Evolutionary conservation across 53 echinoderm and acorn worm species (phyloP).

Genomic region (Luidia sarsii): DNA sequence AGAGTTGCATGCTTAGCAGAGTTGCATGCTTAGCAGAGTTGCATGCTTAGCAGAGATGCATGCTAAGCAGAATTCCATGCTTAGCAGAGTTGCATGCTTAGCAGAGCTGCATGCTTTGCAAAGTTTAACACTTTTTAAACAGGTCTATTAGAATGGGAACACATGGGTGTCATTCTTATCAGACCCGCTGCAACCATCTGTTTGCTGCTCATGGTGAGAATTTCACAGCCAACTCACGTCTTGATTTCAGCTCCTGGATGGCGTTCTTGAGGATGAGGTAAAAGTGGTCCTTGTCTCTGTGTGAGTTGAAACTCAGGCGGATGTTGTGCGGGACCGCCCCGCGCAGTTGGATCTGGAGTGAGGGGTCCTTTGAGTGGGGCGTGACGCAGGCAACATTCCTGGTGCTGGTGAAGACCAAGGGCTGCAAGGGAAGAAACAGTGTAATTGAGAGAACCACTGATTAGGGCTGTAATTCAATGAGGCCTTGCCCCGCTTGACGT

Average conservation of each 20-base stretch:
- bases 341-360: slow-evolving; percentile 12
- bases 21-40: too few relatives aligned
- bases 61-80: too few relatives aligned
- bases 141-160: not conserved
- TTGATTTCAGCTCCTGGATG: slow-evolving; percentile 4
- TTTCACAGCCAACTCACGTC: slow-evolving; percentile 7
- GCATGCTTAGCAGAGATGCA: too few relatives aligned
- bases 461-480: not conserved
- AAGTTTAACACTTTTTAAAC: not conserved
- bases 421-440: not conserved
- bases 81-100: too few relatives aligned
- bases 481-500: not conserved
- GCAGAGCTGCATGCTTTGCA: too few relatives aligned
- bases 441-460: not conserved
- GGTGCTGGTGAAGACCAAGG: not conserved
- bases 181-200: too few relatives aligned
- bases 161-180: too few relatives aligned
- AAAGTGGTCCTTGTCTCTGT: slow-evolving; percentile 13
- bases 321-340: not conserved
- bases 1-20: too few relatives aligned
- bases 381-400: not conserved
- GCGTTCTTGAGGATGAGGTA: slow-evolving; percentile 33
- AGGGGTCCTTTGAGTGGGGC: not conserved
- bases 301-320: not conserved
- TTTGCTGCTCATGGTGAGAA: not conserved